These are phyloP conservation scores for Caerostris extrusa DNA, from an alignment of 1,140 invertebrate genomes.

Conservation along the genomic window DNA sequence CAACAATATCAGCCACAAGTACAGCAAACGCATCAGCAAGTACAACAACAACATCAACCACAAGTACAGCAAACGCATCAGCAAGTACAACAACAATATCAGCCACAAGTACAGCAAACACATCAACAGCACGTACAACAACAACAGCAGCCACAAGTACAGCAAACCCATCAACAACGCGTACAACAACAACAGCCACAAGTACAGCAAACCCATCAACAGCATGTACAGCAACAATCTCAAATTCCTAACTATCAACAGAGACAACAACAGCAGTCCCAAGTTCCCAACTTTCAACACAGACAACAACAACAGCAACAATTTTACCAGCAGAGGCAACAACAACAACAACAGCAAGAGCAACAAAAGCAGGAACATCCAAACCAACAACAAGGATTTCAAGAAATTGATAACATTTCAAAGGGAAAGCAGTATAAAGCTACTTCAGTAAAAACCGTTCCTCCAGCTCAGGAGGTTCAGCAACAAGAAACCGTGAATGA, in stretches of 20 bases:
- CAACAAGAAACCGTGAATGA: slow-evolving; percentile 43
- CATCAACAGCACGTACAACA: not conserved
- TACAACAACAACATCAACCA: not conserved
- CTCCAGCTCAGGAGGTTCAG: not conserved
- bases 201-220: not conserved
- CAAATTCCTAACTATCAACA: not conserved
- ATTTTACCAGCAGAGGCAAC: not conserved
- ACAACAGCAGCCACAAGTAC: not conserved
- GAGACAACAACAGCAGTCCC: not conserved
- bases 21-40: not conserved
- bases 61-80: not conserved
- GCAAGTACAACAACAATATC: not conserved
- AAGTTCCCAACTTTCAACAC: not conserved
- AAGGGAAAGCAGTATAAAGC: slow-evolving; percentile 56
- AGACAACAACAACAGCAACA: slow-evolving; percentile 7
- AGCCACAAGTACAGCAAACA: not conserved
- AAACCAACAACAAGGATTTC: not conserved
- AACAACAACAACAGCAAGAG: not conserved
- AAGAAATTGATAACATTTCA: slow-evolving; percentile 29
- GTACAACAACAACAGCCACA: not conserved
- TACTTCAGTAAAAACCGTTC: slow-evolving; percentile 52
- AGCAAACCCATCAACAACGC: not conserved
- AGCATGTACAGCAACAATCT: not conserved
- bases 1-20: not conserved
- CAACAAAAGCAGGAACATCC: not conserved